These are phyloP conservation scores for Nannoperca obscura DNA, from an alignment of 2,797 vertebrate genomes.

Conservation along the genomic window DNA sequence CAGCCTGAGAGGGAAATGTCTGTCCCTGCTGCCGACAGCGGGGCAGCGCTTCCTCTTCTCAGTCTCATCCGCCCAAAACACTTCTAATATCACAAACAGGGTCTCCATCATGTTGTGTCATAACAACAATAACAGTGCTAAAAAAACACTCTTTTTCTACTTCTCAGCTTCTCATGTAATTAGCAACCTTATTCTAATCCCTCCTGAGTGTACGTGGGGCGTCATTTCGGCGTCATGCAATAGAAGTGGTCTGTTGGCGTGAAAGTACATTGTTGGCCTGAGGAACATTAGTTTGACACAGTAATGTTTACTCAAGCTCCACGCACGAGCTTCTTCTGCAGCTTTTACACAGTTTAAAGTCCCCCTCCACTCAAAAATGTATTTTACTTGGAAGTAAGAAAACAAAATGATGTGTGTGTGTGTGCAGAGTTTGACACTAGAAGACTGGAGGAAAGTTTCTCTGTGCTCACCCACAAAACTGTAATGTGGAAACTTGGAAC, in stretches of 20 bases:
- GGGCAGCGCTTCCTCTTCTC: constrained; percentile 48
- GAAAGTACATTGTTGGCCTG: background rate
- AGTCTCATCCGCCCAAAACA: constrained; percentile 11
- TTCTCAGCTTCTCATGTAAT: background rate
- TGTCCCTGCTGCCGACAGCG: constrained; percentile 2
- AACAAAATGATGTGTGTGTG: background rate
- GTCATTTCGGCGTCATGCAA: no score
- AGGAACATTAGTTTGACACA: background rate
- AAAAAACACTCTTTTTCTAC: background rate
- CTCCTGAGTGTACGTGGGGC: background rate
- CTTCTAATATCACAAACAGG: background rate
- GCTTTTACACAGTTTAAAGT: background rate
- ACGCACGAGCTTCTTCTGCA: background rate
- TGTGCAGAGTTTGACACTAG: background rate
- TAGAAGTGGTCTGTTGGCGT: no score
- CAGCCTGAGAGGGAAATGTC: constrained; percentile 49
- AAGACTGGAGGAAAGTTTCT: background rate
- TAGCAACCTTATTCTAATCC: background rate
- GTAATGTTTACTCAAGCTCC: background rate
- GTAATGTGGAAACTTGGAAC: background rate
- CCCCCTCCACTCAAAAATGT: background rate
- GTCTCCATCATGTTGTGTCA: background rate
- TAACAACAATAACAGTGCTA: background rate
- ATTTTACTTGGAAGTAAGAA: background rate
- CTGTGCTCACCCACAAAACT: background rate